Base-by-base conservation (phyloP, 2,888 invertebrate genomes). In the Merodon equestris region DNA sequence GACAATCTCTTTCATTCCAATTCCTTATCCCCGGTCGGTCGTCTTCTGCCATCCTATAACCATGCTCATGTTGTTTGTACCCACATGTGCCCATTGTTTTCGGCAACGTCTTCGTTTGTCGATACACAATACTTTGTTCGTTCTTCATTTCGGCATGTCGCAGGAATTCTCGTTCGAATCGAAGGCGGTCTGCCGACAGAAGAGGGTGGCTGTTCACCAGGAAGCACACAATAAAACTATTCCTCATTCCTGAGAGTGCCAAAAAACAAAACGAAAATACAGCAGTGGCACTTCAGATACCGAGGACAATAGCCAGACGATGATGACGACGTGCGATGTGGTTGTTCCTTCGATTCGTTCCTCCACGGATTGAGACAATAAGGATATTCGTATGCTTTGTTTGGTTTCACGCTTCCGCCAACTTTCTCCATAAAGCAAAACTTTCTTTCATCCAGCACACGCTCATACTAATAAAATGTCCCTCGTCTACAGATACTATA, bases 381-480 rank as follows among this genome's bases (percentile, higher is more conserved):
- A 40, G 40, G 58, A 61, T 67, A 67, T 67, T 77, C 45, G 61
- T 54, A 48, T 44, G 56, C 51, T 72, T 67, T 77, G 51, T 73
- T 68, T 68, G 48, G 42, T 72, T 60, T 45, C 66, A 50, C 50
- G 71, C 64, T 71, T 75, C 60, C 27, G 18, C 27, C 42, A 27
- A 17, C 51, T 71, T 51, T 34, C 36, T 68, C 58, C 42, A 68
- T 38, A 68, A 38, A 60, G 53, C 50, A 70, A 19, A 60, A 60
- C 64, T 73, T 73, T 56, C 38, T 54, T 75, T 36, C n/a, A 38
- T 14, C 58, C 56, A 48, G 56, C 3, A 40, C 40, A 40, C 27
- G 27, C 27, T 27, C 27, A 68, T 48, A 60, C 61, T 75, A 64
- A 81, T 74, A 64, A 81, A 71, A 71, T 75, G 45, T 71, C 47